Base-by-base conservation (phyloP, 2,888 invertebrate species). In the Oeneis ivallda region DNA sequence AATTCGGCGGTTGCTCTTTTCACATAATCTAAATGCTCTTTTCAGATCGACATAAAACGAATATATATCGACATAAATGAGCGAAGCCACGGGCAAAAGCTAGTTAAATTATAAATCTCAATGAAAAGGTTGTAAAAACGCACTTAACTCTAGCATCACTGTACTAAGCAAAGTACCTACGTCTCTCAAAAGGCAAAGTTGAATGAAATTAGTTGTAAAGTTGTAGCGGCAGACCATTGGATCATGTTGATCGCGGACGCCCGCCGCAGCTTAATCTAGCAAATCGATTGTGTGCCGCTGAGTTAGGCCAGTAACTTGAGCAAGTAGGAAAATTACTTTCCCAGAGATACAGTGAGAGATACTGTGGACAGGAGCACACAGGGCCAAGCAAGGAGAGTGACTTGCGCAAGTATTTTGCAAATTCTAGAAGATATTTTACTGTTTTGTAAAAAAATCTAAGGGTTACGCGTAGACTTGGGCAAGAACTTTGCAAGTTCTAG, bases 221-320 rank as follows among this genome's bases (percentile, higher is more conserved):
- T 68, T 61, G 70, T 65, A 57, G 70, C 17, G 71, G 69, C 62
- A 15, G 52, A 68, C 67, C 71, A 52, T 45, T 50, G 67, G 65
- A 64, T 68, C 56, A 62, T 61, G 68, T 61, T 43, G 26, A 53
- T 53, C 50, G 43, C 32, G n/a, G 41, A 7, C 41, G 8, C 56
- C 41, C 41, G 43, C 61, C 61, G 26, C 61, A 61, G 66, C 63
- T 71, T 71, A 71, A 71, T 71, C 71, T 69, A 66, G 64, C 64
- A 67, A 61, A 72, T 71, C 68, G 69, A 71, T 71, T 45, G 57
- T 62, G 70, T 59, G 52, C 19, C 57, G 63, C 69, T 72, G 53
- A 15, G 8, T 54, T 17, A 13, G n/a, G 39, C 43, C 8, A 69
- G 65, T 56, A 3, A 32, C 64, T 70, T 34, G 68, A 62, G n/a